These are phyloP conservation scores for Drosophila nigricruria DNA, from an alignment of 2,888 invertebrate genomes.

Conservation along the genomic window DNA sequence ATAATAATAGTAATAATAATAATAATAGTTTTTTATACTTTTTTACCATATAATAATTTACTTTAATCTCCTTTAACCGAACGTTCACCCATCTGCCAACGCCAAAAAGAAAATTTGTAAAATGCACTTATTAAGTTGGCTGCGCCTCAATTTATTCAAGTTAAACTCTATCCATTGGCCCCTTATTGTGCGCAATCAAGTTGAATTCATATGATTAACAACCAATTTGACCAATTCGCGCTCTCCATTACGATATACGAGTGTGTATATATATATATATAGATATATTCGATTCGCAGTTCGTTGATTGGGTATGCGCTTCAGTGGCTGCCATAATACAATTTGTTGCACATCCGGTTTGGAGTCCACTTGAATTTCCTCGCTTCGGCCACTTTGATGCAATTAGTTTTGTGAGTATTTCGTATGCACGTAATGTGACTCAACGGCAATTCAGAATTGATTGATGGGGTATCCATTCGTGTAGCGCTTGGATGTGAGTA, in stretches of 20 bases:
- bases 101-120: not conserved
- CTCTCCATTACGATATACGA: constrained; percentile 15
- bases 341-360: constrained; percentile 45
- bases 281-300: constrained; percentile 3
- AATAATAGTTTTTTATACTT: not conserved
- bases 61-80: not conserved
- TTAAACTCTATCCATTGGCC: constrained; percentile 1
- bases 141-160: constrained; percentile 14
- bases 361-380: constrained; percentile 46
- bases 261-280: not conserved
- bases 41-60: not conserved
- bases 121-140: constrained; percentile 11
- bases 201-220: constrained; percentile 27
- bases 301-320: constrained; percentile 32
- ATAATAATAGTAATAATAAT: not conserved
- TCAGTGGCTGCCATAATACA: constrained; percentile 31
- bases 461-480: constrained; percentile 47
- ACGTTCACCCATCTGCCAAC: not conserved
- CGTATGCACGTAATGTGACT: constrained; percentile 50
- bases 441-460: constrained; percentile 60
- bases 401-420: constrained; percentile 53
- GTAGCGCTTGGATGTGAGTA: constrained; percentile 22
- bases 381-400: constrained; percentile 42
- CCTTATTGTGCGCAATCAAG: constrained; percentile 13
- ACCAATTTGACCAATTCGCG: not conserved